Evolutionary conservation across 1,140 invertebrate genomes (phyloP).

Genomic region (Drosophila pectinifera): DNA sequence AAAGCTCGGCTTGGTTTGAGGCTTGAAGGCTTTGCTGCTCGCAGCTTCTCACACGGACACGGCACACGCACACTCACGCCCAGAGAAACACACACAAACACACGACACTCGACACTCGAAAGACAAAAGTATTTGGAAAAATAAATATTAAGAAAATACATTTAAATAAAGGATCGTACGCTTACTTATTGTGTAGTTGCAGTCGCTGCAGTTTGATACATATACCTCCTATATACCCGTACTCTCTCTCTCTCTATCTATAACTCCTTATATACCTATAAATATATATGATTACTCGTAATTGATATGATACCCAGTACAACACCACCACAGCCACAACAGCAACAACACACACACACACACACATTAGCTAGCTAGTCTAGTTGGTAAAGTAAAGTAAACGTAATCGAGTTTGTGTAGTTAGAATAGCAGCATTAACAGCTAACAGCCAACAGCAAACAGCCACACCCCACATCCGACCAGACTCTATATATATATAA

Average conservation of each 20-base stretch:
- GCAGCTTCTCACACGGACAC: slow-evolving; percentile 13
- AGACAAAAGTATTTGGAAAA: slow-evolving; percentile 33
- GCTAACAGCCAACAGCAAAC: slow-evolving; percentile 19
- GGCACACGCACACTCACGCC: slow-evolving; percentile 34
- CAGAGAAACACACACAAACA: not conserved
- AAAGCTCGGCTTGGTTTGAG: slow-evolving; percentile 50
- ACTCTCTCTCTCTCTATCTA: slow-evolving; percentile 44
- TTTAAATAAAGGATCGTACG: slow-evolving; percentile 53
- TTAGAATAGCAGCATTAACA: slow-evolving; percentile 43
- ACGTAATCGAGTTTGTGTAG: slow-evolving; percentile 55
- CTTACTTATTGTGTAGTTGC: slow-evolving; percentile 60
- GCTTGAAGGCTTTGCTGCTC: slow-evolving; percentile 44
- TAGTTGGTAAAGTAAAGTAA: slow-evolving; percentile 50
- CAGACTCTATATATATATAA: slow-evolving; percentile 6
- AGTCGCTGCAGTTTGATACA: slow-evolving; percentile 60
- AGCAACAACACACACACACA: slow-evolving; percentile 13
- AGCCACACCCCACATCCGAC: slow-evolving; percentile 18
- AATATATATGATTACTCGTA: slow-evolving; percentile 46
- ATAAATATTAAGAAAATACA: slow-evolving; percentile 34
- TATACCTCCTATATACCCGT: slow-evolving; percentile 42
- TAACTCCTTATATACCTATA: slow-evolving; percentile 37
- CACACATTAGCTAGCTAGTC: slow-evolving; percentile 40
- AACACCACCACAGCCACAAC: too few relatives aligned
- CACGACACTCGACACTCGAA: slow-evolving; percentile 10
- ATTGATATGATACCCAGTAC: slow-evolving; percentile 42